These are phyloP conservation scores for Gorsachius magnificus DNA, from an alignment of 2,797 vertebrate species.

Conservation along the genomic window DNA sequence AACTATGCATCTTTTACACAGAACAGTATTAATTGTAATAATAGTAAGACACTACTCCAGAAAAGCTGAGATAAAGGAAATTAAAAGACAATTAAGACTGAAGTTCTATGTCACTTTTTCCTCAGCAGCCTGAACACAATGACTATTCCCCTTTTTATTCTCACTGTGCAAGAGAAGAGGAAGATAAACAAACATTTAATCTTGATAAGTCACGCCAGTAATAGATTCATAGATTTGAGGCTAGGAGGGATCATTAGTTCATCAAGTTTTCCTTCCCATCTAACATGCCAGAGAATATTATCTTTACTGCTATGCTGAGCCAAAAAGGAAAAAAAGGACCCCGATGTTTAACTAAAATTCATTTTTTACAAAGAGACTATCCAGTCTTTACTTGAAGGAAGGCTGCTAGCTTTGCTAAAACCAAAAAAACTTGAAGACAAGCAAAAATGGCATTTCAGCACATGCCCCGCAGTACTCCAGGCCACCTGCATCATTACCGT, in stretches of 20 bases:
- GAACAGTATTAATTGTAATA: background rate
- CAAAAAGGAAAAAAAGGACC: background rate
- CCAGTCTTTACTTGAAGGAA: background rate
- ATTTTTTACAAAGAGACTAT: background rate
- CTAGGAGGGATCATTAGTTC: background rate
- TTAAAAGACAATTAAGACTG: background rate
- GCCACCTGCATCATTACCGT: fast-evolving
- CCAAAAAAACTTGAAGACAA: background rate
- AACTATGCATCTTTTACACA: background rate
- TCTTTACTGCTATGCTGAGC: background rate
- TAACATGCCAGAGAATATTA: background rate
- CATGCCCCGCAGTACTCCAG: too few relatives aligned
- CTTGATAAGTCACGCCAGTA: background rate
- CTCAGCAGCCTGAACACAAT: background rate
- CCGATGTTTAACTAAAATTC: background rate
- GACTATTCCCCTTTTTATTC: background rate
- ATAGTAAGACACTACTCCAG: background rate
- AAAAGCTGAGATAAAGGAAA: background rate
- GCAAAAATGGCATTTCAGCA: background rate
- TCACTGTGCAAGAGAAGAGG: background rate
- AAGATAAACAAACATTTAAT: conserved; percentile 15
- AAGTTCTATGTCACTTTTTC: background rate
- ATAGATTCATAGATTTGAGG: conserved; percentile 9
- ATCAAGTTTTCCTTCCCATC: background rate
- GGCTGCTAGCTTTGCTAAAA: background rate